Evolutionary conservation across 2,888 invertebrate genomes (phyloP).

Genomic region (Caenorhabditis japonica): DNA sequence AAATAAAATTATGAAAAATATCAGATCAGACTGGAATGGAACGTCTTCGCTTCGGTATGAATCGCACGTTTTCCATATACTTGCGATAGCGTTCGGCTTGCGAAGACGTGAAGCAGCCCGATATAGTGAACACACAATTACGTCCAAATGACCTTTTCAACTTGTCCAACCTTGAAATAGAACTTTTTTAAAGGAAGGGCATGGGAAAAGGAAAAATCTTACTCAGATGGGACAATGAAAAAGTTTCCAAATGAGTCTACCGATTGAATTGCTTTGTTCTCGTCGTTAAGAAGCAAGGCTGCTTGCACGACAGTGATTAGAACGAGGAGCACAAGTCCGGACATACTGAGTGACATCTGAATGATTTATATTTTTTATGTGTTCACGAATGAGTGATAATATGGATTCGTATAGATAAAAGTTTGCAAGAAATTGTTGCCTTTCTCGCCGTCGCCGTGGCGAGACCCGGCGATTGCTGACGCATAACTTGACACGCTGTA

Average conservation of each 20-base stretch:
- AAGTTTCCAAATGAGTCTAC: slow-evolving; percentile 27
- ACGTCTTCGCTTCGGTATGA: slow-evolving; percentile 44
- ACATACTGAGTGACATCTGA: slow-evolving; percentile 37
- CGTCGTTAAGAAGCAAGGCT: slow-evolving; percentile 28
- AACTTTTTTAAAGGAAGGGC: not conserved
- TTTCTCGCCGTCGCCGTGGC: no score
- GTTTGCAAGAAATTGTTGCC: no score
- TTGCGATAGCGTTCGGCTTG: slow-evolving; percentile 52
- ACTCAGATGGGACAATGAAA: slow-evolving; percentile 23
- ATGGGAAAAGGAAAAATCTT: slow-evolving; percentile 6
- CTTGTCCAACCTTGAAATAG: slow-evolving; percentile 42
- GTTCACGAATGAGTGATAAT: no score
- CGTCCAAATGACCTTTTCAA: slow-evolving; percentile 53
- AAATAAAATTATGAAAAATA: not conserved
- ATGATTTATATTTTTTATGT: slow-evolving; percentile 14
- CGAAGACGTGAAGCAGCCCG: slow-evolving; percentile 49
- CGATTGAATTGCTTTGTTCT: slow-evolving; percentile 18
- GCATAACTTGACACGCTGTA: no score
- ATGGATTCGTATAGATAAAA: no score
- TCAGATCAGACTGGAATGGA: no score
- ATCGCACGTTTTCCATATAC: slow-evolving; percentile 54
- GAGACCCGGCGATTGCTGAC: no score
- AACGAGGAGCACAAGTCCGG: slow-evolving; percentile 39
- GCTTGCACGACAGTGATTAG: slow-evolving; percentile 28
- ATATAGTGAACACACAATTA: slow-evolving; percentile 49